These are phyloP conservation scores for Dipus sagitta DNA, from an alignment of 2,797 vertebrate species.

Conservation along the genomic window DNA sequence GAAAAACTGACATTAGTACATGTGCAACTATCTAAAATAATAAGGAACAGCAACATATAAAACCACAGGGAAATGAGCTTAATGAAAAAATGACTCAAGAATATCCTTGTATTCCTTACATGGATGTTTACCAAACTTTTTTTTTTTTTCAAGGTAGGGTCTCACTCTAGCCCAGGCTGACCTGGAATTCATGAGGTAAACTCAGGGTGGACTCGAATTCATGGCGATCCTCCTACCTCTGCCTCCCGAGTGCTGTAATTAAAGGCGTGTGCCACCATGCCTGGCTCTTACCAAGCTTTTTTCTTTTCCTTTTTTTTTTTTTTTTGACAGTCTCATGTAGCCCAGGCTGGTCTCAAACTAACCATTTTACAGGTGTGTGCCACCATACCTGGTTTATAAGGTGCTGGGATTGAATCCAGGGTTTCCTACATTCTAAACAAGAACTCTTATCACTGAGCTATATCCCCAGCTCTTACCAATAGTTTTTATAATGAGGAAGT, in stretches of 20 bases:
- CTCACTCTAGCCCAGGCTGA: background rate
- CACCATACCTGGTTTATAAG: background rate
- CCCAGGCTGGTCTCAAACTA: background rate
- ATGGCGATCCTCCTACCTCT: too few relatives aligned
- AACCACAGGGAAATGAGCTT: conserved; percentile 7
- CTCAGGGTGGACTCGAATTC: too few relatives aligned
- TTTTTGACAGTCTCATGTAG: background rate
- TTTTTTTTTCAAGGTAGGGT: too few relatives aligned
- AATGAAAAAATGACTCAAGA: background rate
- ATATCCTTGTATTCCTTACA: background rate
- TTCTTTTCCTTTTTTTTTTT: too few relatives aligned
- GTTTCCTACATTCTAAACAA: background rate
- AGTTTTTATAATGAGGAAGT: conserved; percentile 7
- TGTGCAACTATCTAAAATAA: background rate
- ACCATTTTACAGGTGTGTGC: background rate
- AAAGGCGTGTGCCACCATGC: too few relatives aligned
- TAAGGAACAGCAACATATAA: background rate
- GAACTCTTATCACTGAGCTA: background rate
- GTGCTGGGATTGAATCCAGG: background rate
- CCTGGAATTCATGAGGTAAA: too few relatives aligned
- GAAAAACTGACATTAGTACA: conserved; percentile 11
- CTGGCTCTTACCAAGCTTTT: too few relatives aligned
- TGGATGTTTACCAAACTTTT: background rate
- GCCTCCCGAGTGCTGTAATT: too few relatives aligned
- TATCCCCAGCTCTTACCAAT: background rate